Conservation (phyloP, 2,888 invertebrate species). For the Cephonodes hylas region DNA sequence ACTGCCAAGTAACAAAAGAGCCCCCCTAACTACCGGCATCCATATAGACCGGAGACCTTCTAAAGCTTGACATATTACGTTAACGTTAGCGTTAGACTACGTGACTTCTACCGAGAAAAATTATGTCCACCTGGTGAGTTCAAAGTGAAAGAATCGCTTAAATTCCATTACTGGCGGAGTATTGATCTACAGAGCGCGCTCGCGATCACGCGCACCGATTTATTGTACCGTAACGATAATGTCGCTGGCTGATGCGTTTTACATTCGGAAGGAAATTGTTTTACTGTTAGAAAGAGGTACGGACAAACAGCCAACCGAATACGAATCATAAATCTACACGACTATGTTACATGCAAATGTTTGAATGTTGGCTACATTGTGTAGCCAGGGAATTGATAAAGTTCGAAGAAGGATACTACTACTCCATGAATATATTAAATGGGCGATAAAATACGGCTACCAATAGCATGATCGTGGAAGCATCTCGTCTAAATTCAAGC, state of each 20-base stretch:
- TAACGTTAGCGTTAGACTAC: background rate
- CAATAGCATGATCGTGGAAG: too few species aligned
- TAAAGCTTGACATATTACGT: conserved; percentile 5
- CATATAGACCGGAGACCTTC: background rate
- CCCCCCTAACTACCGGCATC: background rate
- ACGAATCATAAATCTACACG: background rate
- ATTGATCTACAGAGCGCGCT: conserved; percentile 36
- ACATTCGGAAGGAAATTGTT: conserved; percentile 21
- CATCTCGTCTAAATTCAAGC: too few species aligned
- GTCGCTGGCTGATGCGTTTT: conserved; percentile 27
- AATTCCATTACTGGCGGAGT: conserved; percentile 35
- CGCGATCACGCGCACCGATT: conserved; percentile 27
- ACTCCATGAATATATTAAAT: background rate
- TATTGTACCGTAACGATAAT: conserved; percentile 34
- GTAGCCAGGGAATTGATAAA: background rate
- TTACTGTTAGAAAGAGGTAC: background rate
- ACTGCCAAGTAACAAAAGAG: background rate
- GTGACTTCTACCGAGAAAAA: conserved; percentile 7
- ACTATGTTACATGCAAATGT: background rate
- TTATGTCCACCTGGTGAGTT: conserved; percentile 6
- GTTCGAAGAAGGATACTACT: background rate
- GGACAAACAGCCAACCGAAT: background rate
- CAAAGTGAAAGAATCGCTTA: conserved; percentile 19
- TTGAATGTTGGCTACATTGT: background rate
- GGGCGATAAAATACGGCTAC: too few species aligned